A percentile compares a stretch with the other conserved stretches of the same genome.
phyloP scores from a whole-genome alignment of 1,140 invertebrate species.

The Drosophila ambigua region DNA sequence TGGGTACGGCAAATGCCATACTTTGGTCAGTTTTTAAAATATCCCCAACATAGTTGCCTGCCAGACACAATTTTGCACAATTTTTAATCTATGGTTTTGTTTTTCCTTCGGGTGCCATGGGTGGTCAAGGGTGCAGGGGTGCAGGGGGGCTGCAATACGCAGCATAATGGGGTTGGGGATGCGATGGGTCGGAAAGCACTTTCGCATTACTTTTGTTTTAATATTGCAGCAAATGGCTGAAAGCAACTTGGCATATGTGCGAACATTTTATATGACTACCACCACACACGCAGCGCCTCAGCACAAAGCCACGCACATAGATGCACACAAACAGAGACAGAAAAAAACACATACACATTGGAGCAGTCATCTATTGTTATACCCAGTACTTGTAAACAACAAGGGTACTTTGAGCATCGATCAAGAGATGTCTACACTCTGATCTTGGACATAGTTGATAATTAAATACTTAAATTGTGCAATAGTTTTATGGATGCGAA shows the following conservation, averaged over 20 bases:
- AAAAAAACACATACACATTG: conserved; percentile 23
- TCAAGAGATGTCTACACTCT: too few relatives aligned
- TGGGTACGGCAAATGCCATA: neutral
- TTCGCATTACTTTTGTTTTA: conserved; percentile 76
- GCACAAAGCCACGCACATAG: neutral
- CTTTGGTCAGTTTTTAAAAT: conserved; percentile 44
- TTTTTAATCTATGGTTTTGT: conserved; percentile 62
- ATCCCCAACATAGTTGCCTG: conserved; percentile 35
- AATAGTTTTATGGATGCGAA: too few relatives aligned
- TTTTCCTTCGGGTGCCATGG: conserved; percentile 7
- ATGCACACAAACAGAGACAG: neutral
- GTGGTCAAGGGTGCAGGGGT: too few relatives aligned
- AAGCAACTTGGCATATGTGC: conserved; percentile 73
- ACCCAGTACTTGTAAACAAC: neutral
- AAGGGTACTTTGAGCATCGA: too few relatives aligned
- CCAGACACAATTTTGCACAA: conserved; percentile 39
- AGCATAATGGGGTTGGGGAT: neutral
- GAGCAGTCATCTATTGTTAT: conserved; percentile 59
- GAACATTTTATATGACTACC: conserved; percentile 67
- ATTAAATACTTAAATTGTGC: too few relatives aligned
- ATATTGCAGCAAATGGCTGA: conserved; percentile 71
- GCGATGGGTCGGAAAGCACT: conserved; percentile 48
- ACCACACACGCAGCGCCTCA: conserved; percentile 8
- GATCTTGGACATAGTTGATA: too few relatives aligned
- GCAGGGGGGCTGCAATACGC: too few relatives aligned